Base-by-base conservation (phyloP, 2,113 vertebrate genomes). In the Grantiella picta region DNA sequence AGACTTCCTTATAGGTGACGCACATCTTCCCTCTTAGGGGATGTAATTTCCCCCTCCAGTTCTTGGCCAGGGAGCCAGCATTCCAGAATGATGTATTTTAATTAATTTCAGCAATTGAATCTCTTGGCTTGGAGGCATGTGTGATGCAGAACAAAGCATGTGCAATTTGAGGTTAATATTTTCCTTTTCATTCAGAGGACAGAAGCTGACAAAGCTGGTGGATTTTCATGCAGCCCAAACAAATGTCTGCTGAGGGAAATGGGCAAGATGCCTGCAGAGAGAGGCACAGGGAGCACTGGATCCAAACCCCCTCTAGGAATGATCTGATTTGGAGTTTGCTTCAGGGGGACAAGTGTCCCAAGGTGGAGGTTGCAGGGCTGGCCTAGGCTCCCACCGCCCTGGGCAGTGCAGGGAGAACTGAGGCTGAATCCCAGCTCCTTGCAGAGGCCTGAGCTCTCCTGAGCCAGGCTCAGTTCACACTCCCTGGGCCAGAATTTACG, bases 51-150 rank as follows among this genome's bases (percentile, higher is more conserved):
- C 94, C 94, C 88, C 83, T 84, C 53, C 81, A 93, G 91, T 54
- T 91, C 92, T 84, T 96, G 97, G 95, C 92, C 89, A 91, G 81
- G 35, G 72, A 96, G 89, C 72, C 84, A 95, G 64, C 96, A 96
- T 98, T 97, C 96, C 96, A 96, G 68, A 85, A 83, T 94, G 91
- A 97, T 97, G 96, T 56, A 90, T 90, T 97, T 97, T 96, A 97
- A 97, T 97, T 97, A 95, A 96, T 80, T 94, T 91, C 93, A 97
- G 96, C 94, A 93, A 94, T 82, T 96, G 82, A 93, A 92, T 72
- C 92, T 81, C 86, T 92, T 94, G 94, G 82, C 86, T 89, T 86
- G 70, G 80, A 89, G 71, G 53, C 31, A 66, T 54, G 49, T 66
- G 78, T 44, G 66, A 63, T 91, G 88, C 90, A 86, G 94, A 90